These are phyloP conservation scores for Cetoscarus ocellatus DNA, from an alignment of 2,797 vertebrate species.

Conservation along the genomic window DNA sequence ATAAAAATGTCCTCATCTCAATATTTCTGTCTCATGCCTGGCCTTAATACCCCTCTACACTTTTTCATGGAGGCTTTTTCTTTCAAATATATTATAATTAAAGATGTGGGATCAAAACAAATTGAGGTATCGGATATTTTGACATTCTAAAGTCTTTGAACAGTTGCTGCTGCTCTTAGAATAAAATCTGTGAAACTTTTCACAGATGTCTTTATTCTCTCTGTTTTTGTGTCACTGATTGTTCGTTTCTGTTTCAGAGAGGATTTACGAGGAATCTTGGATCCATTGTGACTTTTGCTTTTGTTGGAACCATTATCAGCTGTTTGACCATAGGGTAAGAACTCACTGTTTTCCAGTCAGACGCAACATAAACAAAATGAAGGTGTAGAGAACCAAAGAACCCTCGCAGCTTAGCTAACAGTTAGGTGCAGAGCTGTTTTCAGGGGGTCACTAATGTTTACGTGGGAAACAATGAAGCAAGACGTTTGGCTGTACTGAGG, in stretches of 20 bases:
- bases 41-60: too few relatives aligned
- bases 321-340: constrained; percentile 89
- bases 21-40: too few relatives aligned
- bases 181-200: neutral
- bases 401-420: neutral
- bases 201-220: neutral
- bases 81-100: too few relatives aligned
- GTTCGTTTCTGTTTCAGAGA: constrained; percentile 75
- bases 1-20: too few relatives aligned
- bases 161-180: neutral
- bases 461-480: too few relatives aligned
- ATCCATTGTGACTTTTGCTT: constrained; percentile 88
- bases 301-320: constrained; percentile 88
- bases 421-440: too few relatives aligned
- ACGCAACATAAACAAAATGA: neutral
- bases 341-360: constrained; percentile 8
- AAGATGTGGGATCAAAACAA: too few relatives aligned
- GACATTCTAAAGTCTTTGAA: too few relatives aligned
- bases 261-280: constrained; percentile 89
- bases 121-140: too few relatives aligned
- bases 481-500: too few relatives aligned
- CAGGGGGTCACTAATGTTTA: too few relatives aligned
- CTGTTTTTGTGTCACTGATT: constrained; percentile 21
- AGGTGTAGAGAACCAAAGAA: neutral
- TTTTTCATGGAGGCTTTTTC: too few relatives aligned